Evolutionary conservation across 1,140 invertebrate genomes (phyloP).

Genomic region (Apis florea): DNA sequence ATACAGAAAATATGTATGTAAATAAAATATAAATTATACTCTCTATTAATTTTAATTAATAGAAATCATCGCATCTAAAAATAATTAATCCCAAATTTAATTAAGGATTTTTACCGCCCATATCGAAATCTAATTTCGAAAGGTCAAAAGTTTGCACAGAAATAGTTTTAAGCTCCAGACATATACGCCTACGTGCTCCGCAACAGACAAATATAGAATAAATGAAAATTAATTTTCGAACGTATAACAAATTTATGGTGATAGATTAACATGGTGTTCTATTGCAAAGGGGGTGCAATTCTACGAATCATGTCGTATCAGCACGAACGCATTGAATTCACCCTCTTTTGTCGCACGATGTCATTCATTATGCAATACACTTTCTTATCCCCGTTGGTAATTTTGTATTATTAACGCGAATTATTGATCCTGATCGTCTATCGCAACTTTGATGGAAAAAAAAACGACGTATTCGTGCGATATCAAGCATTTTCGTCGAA

Average conservation of each 20-base stretch:
- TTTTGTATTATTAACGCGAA: constrained; percentile 33
- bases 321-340: constrained; percentile 31
- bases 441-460: neutral
- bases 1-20: no score
- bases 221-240: neutral
- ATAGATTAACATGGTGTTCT: neutral
- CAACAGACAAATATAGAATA: neutral
- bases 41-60: no score
- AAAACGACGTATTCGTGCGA: neutral
- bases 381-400: constrained; percentile 18
- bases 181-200: no score
- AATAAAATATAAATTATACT: no score
- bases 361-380: constrained; percentile 43
- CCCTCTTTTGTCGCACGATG: constrained; percentile 22
- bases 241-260: neutral
- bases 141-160: no score
- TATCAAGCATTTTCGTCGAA: neutral
- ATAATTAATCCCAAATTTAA: no score
- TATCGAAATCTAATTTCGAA: no score
- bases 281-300: neutral
- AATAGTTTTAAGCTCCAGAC: no score
- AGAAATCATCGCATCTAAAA: no score
- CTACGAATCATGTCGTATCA: constrained; percentile 14
- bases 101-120: no score
- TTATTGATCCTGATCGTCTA: neutral